These are phyloP conservation scores for Heterocephalus glaber DNA, from an alignment of 2,113 vertebrate species.

Conservation along the genomic window DNA sequence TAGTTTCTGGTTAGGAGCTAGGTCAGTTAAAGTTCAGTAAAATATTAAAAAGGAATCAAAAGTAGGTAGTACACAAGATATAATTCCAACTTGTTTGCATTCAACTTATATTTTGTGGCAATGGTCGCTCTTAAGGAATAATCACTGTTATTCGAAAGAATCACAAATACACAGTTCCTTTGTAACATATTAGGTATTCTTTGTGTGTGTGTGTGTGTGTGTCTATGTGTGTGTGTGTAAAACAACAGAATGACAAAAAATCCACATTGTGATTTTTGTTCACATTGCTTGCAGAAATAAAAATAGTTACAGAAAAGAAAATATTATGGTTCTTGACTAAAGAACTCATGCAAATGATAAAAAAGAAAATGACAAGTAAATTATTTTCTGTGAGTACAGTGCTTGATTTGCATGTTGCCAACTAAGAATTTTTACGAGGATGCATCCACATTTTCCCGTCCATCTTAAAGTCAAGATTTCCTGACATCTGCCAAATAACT, in stretches of 20 bases:
- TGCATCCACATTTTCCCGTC: background rate
- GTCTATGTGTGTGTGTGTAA: background rate
- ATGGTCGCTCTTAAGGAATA: background rate
- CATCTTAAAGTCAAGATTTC: background rate
- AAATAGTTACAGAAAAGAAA: constrained; percentile 39
- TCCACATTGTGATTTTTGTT: background rate
- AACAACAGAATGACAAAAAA: background rate
- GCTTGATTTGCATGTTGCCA: background rate
- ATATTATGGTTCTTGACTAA: background rate
- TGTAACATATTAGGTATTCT: background rate
- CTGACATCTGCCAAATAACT: background rate
- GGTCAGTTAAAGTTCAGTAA: background rate
- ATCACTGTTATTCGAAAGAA: background rate
- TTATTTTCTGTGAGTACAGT: background rate
- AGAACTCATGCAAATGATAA: background rate
- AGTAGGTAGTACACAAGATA: background rate
- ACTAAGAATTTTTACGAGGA: constrained; percentile 7
- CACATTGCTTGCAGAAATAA: background rate
- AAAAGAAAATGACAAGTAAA: background rate
- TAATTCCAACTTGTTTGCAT: background rate
- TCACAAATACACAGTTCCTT: background rate
- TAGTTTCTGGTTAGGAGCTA: background rate
- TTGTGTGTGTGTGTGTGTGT: background rate
- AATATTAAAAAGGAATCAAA: constrained; percentile 36
- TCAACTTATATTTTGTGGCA: constrained; percentile 1